These are phyloP conservation scores for Pycnomerus fuliginosus DNA, from an alignment of 2,888 invertebrate species.

Conservation along the genomic window DNA sequence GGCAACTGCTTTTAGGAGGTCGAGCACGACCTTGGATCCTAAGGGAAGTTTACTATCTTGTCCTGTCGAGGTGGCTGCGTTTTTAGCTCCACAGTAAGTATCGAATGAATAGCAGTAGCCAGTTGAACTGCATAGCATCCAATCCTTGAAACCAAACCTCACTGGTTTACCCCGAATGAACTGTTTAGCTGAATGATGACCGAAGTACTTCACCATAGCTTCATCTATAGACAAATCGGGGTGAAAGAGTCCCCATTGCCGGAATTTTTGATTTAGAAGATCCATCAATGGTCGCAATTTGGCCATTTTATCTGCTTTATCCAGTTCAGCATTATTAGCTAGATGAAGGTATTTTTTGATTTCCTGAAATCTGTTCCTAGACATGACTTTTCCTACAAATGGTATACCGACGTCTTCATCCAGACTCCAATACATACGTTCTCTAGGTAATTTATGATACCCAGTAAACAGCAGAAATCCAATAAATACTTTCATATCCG, in stretches of 20 bases:
- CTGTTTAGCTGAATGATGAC: constrained; percentile 36
- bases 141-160: constrained; percentile 37
- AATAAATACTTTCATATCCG: constrained; percentile 8
- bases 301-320: constrained; percentile 33
- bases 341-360: constrained; percentile 33
- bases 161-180: constrained; percentile 38
- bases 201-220: constrained; percentile 32
- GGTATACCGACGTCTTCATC: constrained; percentile 13
- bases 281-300: constrained; percentile 33
- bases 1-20: constrained; percentile 28
- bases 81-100: constrained; percentile 31
- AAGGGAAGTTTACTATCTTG: too few relatives aligned
- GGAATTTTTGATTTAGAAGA: constrained; percentile 27
- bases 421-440: constrained; percentile 17
- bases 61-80: too few relatives aligned
- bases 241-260: constrained; percentile 33
- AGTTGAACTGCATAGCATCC: constrained; percentile 33
- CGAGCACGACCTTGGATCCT: constrained; percentile 29
- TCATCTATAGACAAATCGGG: constrained; percentile 35
- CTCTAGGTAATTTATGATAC: constrained; percentile 10
- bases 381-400: constrained; percentile 23
- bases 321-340: constrained; percentile 25
- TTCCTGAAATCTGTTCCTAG: constrained; percentile 22
- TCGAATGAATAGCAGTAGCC: constrained; percentile 33
- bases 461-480: constrained; percentile 11